Percentiles rank a stretch among this genome's conserved stretches.
Evolutionary conservation across 2,113 vertebrate genomes (phyloP).

Genomic region (Regulus satrapa): DNA sequence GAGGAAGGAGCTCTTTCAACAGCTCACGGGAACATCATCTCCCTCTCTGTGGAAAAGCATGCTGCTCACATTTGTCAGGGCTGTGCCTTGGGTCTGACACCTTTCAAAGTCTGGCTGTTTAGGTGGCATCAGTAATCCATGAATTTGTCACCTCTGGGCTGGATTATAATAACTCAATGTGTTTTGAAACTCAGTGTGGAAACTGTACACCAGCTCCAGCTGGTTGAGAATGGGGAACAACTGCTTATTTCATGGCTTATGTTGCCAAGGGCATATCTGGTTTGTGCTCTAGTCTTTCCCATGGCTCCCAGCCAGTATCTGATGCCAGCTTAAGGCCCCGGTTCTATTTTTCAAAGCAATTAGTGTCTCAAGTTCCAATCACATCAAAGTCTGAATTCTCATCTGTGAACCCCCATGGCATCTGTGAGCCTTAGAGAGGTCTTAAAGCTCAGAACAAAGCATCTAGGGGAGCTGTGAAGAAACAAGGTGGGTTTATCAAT

Average conservation of each 20-base stretch:
- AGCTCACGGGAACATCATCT: neutral
- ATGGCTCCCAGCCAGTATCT: neutral
- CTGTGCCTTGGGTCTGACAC: conserved; percentile 31
- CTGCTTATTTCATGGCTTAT: neutral
- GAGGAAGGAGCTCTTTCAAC: neutral
- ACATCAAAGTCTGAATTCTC: conserved; percentile 28
- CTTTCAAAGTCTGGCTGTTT: conserved; percentile 23
- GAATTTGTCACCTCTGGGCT: conserved; percentile 40
- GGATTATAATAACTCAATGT: conserved; percentile 14
- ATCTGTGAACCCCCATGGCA: neutral
- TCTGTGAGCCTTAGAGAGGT: neutral
- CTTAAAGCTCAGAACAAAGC: conserved; percentile 14
- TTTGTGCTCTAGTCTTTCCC: neutral
- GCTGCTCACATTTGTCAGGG: neutral
- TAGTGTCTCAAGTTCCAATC: neutral
- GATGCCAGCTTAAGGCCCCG: neutral
- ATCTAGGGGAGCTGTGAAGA: neutral
- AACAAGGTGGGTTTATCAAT: neutral
- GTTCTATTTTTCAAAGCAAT: conserved; percentile 47
- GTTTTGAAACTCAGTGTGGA: neutral
- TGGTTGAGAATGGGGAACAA: neutral
- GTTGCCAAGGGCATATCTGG: conserved; percentile 1
- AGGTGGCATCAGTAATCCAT: neutral
- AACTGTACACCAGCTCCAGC: conserved; percentile 2
- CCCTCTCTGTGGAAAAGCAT: neutral